Evolutionary conservation across 2,888 invertebrate species (phyloP).

Genomic region (Balanococcus diminutus): DNA sequence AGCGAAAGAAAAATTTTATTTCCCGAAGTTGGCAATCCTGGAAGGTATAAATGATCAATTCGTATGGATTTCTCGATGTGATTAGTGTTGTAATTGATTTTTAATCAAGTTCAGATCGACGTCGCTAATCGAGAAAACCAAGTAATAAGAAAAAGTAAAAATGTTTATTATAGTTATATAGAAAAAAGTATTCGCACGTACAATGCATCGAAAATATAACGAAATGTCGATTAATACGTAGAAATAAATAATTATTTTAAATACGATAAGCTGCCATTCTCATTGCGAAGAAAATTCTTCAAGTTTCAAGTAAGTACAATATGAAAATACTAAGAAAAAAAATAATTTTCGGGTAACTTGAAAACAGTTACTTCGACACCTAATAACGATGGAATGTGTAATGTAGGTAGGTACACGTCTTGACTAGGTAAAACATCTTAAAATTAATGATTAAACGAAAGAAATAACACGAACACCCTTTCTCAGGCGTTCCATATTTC

Average conservation of each 20-base stretch:
- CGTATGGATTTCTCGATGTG: too few relatives aligned
- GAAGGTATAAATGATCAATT: too few relatives aligned
- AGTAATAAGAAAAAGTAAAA: neutral
- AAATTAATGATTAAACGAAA: neutral
- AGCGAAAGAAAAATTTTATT: too few relatives aligned
- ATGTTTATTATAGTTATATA: neutral
- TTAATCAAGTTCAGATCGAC: too few relatives aligned
- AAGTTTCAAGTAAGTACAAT: too few relatives aligned
- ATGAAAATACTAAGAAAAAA: too few relatives aligned
- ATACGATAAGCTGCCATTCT: neutral
- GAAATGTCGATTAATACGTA: neutral
- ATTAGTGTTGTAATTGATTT: too few relatives aligned
- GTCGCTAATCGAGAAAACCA: too few relatives aligned
- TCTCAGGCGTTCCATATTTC: neutral
- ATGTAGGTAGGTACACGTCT: too few relatives aligned
- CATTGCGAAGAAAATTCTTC: neutral
- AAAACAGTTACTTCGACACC: neutral
- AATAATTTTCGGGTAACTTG: neutral
- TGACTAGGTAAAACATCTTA: constrained; percentile 41
- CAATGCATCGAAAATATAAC: neutral
- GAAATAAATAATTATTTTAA: neutral
- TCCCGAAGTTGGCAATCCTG: too few relatives aligned
- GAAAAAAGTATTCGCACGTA: neutral
- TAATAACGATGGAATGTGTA: constrained; percentile 5
- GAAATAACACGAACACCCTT: neutral